Evolutionary conservation across 2,113 vertebrate species (phyloP).

Genomic region (Martes martes): DNA sequence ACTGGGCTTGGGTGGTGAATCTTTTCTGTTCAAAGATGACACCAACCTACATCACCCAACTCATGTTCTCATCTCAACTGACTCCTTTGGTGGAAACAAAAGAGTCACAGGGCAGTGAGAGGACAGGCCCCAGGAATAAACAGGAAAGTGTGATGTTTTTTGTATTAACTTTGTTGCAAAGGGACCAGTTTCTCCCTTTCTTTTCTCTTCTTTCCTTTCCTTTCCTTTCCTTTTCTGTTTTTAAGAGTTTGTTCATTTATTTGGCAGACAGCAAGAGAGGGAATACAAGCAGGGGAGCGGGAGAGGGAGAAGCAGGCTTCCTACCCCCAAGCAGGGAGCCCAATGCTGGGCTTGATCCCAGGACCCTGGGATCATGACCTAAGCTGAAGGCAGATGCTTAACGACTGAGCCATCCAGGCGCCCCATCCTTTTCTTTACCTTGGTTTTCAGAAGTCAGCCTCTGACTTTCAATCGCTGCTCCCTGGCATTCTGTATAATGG

Average conservation of each 20-base stretch:
- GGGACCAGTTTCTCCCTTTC: not conserved
- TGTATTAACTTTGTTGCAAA: not conserved
- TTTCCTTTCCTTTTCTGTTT: no score
- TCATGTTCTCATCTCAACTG: accelerated
- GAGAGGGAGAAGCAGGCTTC: no score
- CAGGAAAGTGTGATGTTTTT: no score
- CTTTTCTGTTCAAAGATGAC: not conserved
- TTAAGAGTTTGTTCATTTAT: no score
- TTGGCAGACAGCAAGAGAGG: no score
- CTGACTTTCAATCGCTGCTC: not conserved
- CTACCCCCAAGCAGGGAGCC: no score
- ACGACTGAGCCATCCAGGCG: no score
- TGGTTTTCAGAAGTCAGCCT: not conserved
- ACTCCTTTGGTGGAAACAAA: not conserved
- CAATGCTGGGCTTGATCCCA: no score
- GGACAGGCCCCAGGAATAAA: not conserved
- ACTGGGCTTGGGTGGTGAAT: accelerated
- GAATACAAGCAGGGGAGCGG: no score
- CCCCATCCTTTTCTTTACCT: not conserved
- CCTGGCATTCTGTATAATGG: not conserved
- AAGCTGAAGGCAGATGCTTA: no score
- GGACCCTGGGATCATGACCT: no score
- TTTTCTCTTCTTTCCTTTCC: not conserved
- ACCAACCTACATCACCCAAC: accelerated
- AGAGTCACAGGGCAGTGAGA: not conserved